Evolutionary conservation across 2,113 vertebrate species (phyloP), one percentile per base, ranked within the genome.

Genomic region (Climacteris rufus): DNA sequence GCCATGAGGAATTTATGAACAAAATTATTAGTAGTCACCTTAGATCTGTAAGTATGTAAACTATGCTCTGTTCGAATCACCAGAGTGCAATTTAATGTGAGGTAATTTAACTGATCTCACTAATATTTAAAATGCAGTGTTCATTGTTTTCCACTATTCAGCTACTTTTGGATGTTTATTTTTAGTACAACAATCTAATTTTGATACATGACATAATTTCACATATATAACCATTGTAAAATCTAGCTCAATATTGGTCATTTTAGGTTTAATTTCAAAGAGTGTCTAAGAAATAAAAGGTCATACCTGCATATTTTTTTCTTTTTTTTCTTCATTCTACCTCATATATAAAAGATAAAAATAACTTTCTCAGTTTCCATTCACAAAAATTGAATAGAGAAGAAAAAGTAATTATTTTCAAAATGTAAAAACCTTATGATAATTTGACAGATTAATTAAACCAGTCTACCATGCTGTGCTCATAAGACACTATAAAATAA

Each of bases 401-500:
- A 96, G 83, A 97, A 97, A 97, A 98, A 93, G 89, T 96, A 98
- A 98, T 98, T 99, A 98, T 97, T 97, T 98, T 74, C 96, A 95
- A 81, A 94, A 91, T 97, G 97, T 98, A 95, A 98, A 99, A 98
- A 98, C 97, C 96, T 98, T 98, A 98, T 97, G 97, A 98, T 98
- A 97, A 98, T 98, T 98, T 97, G 87, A 77, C 96, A 97, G 97
- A 97, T 98, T 98, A 98, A 99, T 99, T 98, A 98, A 99, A 98
- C 96, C 96, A 97, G 98, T 99, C 98, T 96, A 98, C 98, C 97
- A 98, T 70, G 76, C 93, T 97, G 74, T 91, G 95, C 89, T 96
- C 96, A 91, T 72, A 97, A 98, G 91, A 85, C 37, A 95, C 74
- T 91, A 88, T 95, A 93, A 96, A 96, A 97, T 93, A 96, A 95